Evolutionary conservation across 2,797 vertebrate species (phyloP), one percentile per base, ranked within the genome.

Genomic region (Fundulus diaphanus): DNA sequence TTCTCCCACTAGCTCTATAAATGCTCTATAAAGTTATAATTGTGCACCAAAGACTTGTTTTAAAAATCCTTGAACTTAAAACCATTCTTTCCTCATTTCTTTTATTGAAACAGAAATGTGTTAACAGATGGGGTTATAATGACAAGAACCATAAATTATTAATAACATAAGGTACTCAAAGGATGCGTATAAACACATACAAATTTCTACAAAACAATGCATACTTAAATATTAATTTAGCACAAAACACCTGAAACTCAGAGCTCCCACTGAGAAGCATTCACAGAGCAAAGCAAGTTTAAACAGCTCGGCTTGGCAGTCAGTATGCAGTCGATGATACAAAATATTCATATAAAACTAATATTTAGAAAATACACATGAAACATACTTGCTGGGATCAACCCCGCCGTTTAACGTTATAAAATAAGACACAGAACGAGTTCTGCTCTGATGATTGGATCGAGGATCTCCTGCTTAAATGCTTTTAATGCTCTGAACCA

Each of bases 181-280:
- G 9, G 22, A 81, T 68, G 40, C 67, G 69, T 46, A 42, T 49
- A 18, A 42, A 77, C 31, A 80, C 67, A 67, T 68, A 66, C 54
- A 74, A 69, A 37, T 73, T 77, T 71, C 37, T 81, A 77, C 54
- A 87, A 88, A 88, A 83, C n/a, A 83, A 49, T 46, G 89, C 46
- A 88, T 77, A 91, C 75, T 93, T 92, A 92, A 94, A 94, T 93
- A 94, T 91, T 87, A 90, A 92, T 68, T 91, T 91, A 86, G 69
- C 78, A 86, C 65, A 91, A 85, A 86, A 83, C 61, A 71, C 72
- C 7, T 84, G 44, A 86, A 89, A 79, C 22, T 33, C 3, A 73
- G n/a, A 35, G 33, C 37, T 73, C 68, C 67, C 35, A 35, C 68
- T 69, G 27, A 68, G 67, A 74, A 11, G 70, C 51, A 13, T 65